Base-by-base conservation (phyloP, 2,113 vertebrate genomes). In the Mormoops blainvillei region DNA sequence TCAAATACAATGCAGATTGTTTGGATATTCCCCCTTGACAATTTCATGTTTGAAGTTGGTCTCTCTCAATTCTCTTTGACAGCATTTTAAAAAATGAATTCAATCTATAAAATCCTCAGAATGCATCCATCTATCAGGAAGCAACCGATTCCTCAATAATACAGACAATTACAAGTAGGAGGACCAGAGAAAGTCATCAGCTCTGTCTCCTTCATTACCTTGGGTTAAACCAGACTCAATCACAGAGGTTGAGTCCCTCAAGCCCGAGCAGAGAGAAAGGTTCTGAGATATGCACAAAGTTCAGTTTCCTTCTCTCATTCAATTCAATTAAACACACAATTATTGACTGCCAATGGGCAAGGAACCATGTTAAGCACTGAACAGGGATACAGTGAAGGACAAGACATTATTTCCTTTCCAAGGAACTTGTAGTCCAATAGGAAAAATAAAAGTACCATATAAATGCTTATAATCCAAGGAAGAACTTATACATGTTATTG, bases 1-100 rank as follows among this genome's bases (percentile, higher is more conserved):
- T 94, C 77, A 96, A 95, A 87, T 76, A 86, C 94, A 89, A 76
- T 93, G 38, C 5, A 91, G 87, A 87, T 78, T 89, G 26, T 94
- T 83, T 94, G 15, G 54, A 20, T 92, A 61, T 89, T 95, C 93
- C 54, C 77, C 24, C 12, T 52, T 74, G 95, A 91, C 33, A 88
- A 83, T 83, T 86, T 89, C 56, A 88, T 70, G 63, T 91, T 67
- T 89, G 97, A 96, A 87, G 56, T 11, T 90, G n/a, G 48, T 58
- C 19, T 86, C n/a, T 8, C 22, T 93, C 4, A 2, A 89, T 91
- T 93, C 48, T 91, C 74, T 89, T 84, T 71, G 68, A 80, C 48
- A 87, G 71, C 45, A 67, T 71, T 89, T 95, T 91, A 0, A 18
- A 83, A 97, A 83, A 95, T 94, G 50, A 50, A 95, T 89, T 93